A percentile compares a stretch with the other conserved stretches of the same genome.
Conservation (phyloP, 2,113 vertebrate species). For the Ceratotherium simum region DNA sequence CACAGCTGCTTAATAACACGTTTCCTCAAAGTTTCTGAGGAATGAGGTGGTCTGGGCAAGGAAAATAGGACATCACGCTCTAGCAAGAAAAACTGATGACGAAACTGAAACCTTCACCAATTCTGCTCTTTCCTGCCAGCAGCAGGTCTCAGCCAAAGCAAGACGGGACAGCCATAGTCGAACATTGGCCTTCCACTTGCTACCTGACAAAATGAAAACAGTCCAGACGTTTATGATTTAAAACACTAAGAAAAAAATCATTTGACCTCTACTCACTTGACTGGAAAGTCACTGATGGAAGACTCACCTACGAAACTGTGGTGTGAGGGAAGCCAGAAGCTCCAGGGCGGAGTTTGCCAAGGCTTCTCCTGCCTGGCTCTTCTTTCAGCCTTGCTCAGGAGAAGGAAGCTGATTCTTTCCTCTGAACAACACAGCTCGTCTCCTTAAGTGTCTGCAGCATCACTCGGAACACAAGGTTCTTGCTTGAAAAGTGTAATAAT, state of each 20-base stretch:
- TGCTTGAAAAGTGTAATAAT: not conserved
- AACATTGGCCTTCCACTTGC: not conserved
- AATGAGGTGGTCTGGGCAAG: conserved; percentile 67
- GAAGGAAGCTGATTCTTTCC: rapidly evolving
- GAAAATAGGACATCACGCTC: conserved; percentile 55
- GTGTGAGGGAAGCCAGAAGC: not conserved
- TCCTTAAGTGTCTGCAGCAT: not conserved
- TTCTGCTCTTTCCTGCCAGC: not conserved
- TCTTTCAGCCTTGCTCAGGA: not conserved
- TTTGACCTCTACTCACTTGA: not conserved
- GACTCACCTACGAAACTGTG: not conserved
- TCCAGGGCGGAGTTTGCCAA: no score
- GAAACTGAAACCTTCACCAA: not conserved
- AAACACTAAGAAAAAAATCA: not conserved
- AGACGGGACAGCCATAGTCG: not conserved
- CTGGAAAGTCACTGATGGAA: not conserved
- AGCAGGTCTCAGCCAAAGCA: not conserved
- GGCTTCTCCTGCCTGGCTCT: rapidly evolving
- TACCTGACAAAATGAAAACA: not conserved
- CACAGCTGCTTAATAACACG: conserved; percentile 46
- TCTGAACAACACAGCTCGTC: rapidly evolving
- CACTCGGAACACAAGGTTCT: not conserved
- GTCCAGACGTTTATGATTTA: not conserved
- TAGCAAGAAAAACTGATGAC: conserved; percentile 56
- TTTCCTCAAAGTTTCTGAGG: conserved; percentile 59